These are phyloP conservation scores for Xiphophorus maculatus DNA, from an alignment of 2,113 vertebrate genomes.

Conservation along the genomic window DNA sequence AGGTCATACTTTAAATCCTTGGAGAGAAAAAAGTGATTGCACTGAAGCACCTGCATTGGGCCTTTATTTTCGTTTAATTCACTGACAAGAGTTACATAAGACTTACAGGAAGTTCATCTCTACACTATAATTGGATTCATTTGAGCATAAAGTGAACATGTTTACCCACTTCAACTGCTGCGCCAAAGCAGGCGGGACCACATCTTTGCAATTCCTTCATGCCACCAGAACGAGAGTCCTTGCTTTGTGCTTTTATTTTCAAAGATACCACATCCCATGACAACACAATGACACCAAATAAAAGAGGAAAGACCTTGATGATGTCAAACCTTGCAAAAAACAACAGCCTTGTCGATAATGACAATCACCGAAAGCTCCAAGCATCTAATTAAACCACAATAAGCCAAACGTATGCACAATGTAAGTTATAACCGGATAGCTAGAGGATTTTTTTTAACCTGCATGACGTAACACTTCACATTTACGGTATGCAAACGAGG, in stretches of 20 bases:
- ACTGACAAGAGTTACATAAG: neutral
- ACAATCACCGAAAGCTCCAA: constrained; percentile 31
- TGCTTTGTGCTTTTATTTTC: constrained; percentile 3
- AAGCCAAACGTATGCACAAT: constrained; percentile 1
- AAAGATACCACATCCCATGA: neutral
- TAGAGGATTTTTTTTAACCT: neutral
- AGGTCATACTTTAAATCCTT: constrained; percentile 28
- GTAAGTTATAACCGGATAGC: neutral
- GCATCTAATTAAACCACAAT: constrained; percentile 34
- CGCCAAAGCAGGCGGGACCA: neutral
- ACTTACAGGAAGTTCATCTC: neutral
- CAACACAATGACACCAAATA: constrained; percentile 5
- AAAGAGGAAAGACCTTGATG: neutral
- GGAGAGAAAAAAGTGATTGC: constrained; percentile 21
- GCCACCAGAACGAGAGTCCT: neutral
- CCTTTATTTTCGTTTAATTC: neutral
- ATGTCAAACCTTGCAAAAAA: constrained; percentile 4
- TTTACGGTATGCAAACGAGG: neutral
- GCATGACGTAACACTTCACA: neutral
- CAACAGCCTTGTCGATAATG: neutral
- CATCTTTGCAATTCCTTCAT: too few species aligned
- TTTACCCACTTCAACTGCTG: neutral
- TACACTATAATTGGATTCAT: neutral
- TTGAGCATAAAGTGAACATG: neutral
- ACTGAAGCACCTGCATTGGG: neutral